Conservation (phyloP, 2,113 vertebrate genomes). For the Okapia johnstoni region DNA sequence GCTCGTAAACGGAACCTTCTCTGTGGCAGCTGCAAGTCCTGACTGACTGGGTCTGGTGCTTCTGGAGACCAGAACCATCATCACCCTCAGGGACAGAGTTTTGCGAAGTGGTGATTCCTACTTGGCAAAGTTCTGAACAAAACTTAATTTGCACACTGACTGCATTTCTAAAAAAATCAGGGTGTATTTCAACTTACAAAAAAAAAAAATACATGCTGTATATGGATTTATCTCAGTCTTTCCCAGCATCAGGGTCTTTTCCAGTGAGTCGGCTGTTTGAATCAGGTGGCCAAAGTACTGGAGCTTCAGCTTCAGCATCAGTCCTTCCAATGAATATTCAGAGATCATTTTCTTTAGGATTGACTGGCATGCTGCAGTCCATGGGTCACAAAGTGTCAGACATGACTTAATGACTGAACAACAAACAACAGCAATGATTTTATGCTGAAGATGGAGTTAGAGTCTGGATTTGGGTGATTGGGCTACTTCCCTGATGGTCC, state of each 20-base stretch:
- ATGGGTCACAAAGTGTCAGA: not conserved
- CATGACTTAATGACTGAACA: not conserved
- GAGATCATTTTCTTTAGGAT: not conserved
- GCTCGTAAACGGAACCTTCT: not conserved
- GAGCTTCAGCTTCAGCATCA: not conserved
- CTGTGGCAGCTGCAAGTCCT: not conserved
- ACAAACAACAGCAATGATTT: not conserved
- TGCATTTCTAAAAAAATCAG: not conserved
- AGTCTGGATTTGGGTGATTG: not conserved
- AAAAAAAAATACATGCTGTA: too few relatives aligned
- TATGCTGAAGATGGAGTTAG: not conserved
- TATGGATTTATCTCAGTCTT: not conserved
- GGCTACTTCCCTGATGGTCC: not conserved
- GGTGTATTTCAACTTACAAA: not conserved
- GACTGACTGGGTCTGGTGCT: not conserved
- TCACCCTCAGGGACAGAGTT: not conserved
- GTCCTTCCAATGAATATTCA: not conserved
- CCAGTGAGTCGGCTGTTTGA: not conserved
- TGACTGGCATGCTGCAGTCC: not conserved
- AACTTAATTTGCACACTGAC: not conserved
- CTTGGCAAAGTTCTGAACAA: not conserved
- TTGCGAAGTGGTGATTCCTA: not conserved
- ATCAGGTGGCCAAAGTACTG: not conserved
- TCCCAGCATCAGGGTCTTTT: not conserved
- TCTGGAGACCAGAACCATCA: rapidly evolving